phyloP scores from a whole-genome alignment of 2,113 vertebrate genomes.

The Pluvialis apricaria region DNA sequence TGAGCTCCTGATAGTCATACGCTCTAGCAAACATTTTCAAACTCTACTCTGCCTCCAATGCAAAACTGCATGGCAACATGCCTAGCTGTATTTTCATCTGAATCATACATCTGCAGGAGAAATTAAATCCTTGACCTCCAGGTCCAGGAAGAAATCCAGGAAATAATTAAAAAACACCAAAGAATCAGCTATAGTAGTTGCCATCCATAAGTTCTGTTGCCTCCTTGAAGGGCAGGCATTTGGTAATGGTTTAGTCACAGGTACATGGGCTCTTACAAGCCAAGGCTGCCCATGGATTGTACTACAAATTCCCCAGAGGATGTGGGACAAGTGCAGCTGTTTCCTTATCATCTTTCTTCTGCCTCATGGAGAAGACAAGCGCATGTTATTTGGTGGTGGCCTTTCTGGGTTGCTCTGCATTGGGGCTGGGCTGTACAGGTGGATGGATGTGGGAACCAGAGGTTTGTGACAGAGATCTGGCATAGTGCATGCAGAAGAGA shows the following conservation, averaged over 20 bases:
- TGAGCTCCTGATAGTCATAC: too few relatives aligned
- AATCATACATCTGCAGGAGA: neutral
- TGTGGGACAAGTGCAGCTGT: neutral
- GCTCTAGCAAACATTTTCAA: neutral
- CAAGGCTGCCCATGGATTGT: neutral
- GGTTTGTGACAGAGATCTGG: neutral
- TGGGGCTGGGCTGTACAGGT: neutral
- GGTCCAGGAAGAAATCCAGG: neutral
- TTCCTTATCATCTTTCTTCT: neutral
- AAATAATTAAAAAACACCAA: neutral
- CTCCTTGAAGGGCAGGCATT: neutral
- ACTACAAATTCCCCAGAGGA: neutral
- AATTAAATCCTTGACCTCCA: neutral
- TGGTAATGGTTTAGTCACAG: neutral
- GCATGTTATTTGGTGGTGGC: accelerated
- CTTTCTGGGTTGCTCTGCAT: neutral
- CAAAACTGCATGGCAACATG: neutral
- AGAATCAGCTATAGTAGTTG: neutral
- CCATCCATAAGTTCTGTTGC: neutral
- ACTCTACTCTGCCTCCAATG: neutral
- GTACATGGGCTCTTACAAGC: neutral
- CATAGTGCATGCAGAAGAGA: neutral
- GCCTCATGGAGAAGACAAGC: neutral
- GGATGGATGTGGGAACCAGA: neutral
- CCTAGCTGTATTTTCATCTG: neutral